Evolutionary conservation across 2,797 vertebrate genomes (phyloP), one percentile per base, ranked within the genome.

Genomic region (Euthynnus affinis): DNA sequence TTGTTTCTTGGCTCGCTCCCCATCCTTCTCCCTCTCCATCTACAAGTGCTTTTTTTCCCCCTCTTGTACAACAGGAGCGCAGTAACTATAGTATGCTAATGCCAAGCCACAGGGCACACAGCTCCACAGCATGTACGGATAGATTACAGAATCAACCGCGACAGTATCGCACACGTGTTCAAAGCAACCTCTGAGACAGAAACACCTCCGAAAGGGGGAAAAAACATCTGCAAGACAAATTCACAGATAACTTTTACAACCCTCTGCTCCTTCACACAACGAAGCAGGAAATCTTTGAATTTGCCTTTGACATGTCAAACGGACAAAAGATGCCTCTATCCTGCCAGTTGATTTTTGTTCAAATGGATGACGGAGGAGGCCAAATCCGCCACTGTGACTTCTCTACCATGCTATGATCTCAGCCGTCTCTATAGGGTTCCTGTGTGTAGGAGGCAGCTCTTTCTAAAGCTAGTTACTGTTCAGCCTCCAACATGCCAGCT

Each of bases 401-500:
- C 69, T 84, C 84, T 57, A 68, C 61, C 66, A 42, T 23, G 80
- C 71, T 88, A 81, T 82, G 84, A 90, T 89, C 89, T 85, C 81
- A 88, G 86, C 73, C 60, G 17, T 87, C 90, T 89, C 87, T 61
- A 59, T 83, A 74, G 91, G 90, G 87, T 46, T 84, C 66, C 76
- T 75, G 80, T 80, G 90, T 85, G 91, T 89, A 86, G 89, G 91
- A 84, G 85, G 83, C 84, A 84, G 83, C 84, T 83, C 86, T 83
- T 84, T 89, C 83, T 88, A 87, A 90, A 93, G 87, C 91, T 88
- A 90, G 91, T 94, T 94, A 93, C 91, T 89, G 91, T 88, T 93
- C 89, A 76, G 83, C 87, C 89, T 91, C 87, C 90, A 91, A 93
- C 92, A 88, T 86, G 83, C 85, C 88, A 79, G 87, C 87, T 88